Evolutionary conservation across 2,113 vertebrate genomes (phyloP).

Genomic region (Lethenteron reissneri): DNA sequence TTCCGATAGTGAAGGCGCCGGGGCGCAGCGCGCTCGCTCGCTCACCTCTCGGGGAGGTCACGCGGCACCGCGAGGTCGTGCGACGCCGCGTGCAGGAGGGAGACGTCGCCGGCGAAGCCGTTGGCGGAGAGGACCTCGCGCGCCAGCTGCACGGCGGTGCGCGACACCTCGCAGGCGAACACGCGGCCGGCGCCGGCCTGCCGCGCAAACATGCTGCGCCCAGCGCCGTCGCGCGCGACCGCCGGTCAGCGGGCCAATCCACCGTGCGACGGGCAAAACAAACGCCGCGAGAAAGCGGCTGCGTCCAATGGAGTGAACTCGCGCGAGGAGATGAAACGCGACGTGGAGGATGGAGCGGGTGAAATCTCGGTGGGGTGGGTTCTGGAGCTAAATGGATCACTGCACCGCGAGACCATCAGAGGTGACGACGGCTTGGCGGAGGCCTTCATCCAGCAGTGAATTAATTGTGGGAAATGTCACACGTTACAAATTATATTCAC

Average conservation of each 20-base stretch:
- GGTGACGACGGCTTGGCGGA: no score
- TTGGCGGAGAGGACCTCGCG: constrained; percentile 61
- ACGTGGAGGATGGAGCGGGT: no score
- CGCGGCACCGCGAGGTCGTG: constrained; percentile 66
- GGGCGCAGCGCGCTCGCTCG: background rate
- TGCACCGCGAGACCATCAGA: no score
- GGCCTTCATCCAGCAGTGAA: no score
- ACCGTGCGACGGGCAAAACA: background rate
- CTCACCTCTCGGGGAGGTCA: constrained; percentile 61
- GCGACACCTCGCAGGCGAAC: constrained; percentile 78
- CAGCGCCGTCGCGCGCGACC: no score
- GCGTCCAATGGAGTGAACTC: background rate
- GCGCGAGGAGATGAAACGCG: no score
- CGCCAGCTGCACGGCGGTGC: constrained; percentile 87
- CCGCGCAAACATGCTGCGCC: constrained; percentile 68
- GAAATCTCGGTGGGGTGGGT: no score
- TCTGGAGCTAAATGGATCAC: no score
- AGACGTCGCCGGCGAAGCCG: constrained; percentile 45
- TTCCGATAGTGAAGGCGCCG: no score
- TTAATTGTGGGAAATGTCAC: no score
- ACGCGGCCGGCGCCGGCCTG: constrained; percentile 52
- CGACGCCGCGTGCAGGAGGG: constrained; percentile 70
- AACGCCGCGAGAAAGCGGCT: background rate
- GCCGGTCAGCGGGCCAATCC: no score
- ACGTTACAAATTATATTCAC: no score